Conservation (phyloP, 2,888 invertebrate genomes). For the Autographa gamma region DNA sequence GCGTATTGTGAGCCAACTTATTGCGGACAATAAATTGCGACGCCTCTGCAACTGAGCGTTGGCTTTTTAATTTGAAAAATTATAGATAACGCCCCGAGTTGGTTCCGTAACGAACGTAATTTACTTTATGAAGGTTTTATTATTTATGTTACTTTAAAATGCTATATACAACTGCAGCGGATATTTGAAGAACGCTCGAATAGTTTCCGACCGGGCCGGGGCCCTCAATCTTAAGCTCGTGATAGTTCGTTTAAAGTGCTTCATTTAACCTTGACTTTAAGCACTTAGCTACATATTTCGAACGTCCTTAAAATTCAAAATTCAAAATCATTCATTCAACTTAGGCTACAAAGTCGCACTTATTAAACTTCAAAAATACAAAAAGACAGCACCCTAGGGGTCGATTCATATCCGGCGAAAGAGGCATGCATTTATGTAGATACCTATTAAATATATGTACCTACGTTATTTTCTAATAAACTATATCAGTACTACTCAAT, state of each 20-base stretch:
- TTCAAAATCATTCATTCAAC: too few relatives aligned
- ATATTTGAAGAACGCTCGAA: neutral
- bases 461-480: too few relatives aligned
- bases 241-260: neutral
- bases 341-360: too few relatives aligned
- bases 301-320: too few relatives aligned
- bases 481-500: neutral
- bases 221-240: neutral
- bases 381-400: too few relatives aligned
- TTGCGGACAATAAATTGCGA: constrained; percentile 44
- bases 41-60: constrained; percentile 12
- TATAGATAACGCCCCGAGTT: constrained; percentile 20
- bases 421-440: too few relatives aligned
- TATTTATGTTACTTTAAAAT: neutral
- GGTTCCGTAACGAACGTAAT: constrained; percentile 8
- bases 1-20: constrained; percentile 34
- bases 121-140: neutral
- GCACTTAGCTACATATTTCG: too few relatives aligned
- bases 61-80: constrained; percentile 45
- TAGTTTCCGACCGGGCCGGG: too few relatives aligned
- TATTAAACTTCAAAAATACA: too few relatives aligned
- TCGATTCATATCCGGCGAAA: too few relatives aligned
- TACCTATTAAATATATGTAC: too few relatives aligned
- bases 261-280: too few relatives aligned
- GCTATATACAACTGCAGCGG: neutral